Evolutionary conservation across 2,113 vertebrate species (phyloP).

Genomic region (Sturnus vulgaris): DNA sequence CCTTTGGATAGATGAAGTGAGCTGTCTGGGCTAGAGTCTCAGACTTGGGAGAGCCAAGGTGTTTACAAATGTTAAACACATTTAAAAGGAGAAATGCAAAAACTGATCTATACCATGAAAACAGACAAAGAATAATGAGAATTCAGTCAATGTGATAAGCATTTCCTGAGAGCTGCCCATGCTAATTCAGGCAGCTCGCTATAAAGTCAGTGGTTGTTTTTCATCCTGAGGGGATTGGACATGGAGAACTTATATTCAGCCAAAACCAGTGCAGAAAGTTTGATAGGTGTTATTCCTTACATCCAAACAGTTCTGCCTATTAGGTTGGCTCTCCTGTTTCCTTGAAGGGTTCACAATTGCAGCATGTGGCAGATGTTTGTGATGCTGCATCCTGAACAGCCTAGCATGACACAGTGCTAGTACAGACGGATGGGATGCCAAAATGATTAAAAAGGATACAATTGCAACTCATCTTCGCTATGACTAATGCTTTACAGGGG

Average conservation of each 20-base stretch:
- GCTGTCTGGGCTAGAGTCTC: neutral
- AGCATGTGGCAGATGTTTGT: neutral
- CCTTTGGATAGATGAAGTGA: neutral
- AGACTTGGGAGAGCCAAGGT: neutral
- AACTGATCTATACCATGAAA: neutral
- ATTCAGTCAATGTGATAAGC: neutral
- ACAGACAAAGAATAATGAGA: neutral
- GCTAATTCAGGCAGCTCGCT: fast-evolving
- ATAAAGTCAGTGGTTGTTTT: neutral
- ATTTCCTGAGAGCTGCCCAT: neutral
- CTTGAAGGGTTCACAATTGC: neutral
- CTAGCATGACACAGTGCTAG: neutral
- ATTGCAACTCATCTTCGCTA: neutral
- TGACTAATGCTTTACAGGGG: neutral
- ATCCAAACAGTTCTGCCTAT: neutral
- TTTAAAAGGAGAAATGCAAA: neutral
- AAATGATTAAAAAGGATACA: neutral
- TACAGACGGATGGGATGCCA: neutral
- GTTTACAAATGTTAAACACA: neutral
- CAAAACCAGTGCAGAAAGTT: neutral
- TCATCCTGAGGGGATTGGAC: neutral
- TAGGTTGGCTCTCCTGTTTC: neutral
- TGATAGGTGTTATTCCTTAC: neutral
- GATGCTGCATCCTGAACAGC: neutral
- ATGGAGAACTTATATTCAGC: neutral